Evolutionary conservation across 2,888 invertebrate genomes (phyloP).

Genomic region (Galerucella nymphaeae): DNA sequence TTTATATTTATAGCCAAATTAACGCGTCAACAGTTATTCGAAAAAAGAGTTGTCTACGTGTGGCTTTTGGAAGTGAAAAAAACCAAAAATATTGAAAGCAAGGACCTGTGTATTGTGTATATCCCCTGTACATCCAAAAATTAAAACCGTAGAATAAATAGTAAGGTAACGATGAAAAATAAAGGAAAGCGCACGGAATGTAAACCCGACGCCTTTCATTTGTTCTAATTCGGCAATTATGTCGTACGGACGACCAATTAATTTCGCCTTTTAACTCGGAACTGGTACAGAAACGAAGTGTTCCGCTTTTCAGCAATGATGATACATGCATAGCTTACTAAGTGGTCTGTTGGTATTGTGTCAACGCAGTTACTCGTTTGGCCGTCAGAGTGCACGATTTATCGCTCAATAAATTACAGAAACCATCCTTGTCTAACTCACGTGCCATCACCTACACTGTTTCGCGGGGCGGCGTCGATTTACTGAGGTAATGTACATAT

Average conservation of each 20-base stretch:
- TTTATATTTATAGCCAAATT: conserved; percentile 19
- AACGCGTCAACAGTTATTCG: conserved; percentile 9
- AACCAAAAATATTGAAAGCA: too few relatives aligned
- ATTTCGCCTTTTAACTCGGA: conserved; percentile 31
- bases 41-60: background rate
- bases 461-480: conserved; percentile 50
- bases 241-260: conserved; percentile 30
- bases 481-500: conserved; percentile 59
- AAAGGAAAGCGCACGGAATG: conserved; percentile 8
- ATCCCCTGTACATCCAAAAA: background rate
- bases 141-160: background rate
- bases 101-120: too few relatives aligned
- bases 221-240: conserved; percentile 32
- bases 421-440: conserved; percentile 56
- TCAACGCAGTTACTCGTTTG: conserved; percentile 65
- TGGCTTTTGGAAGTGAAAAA: too few relatives aligned
- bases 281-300: conserved; percentile 40
- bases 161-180: background rate
- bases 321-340: conserved; percentile 58
- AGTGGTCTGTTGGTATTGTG: conserved; percentile 66
- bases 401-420: conserved; percentile 65
- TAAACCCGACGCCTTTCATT: conserved; percentile 19
- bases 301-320: conserved; percentile 56
- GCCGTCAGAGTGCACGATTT: conserved; percentile 65
- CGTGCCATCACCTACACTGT: conserved; percentile 43